Evolutionary conservation across 2,797 vertebrate species (phyloP), one percentile per base, ranked within the genome.

Genomic region (Urosaurus nigricauda): DNA sequence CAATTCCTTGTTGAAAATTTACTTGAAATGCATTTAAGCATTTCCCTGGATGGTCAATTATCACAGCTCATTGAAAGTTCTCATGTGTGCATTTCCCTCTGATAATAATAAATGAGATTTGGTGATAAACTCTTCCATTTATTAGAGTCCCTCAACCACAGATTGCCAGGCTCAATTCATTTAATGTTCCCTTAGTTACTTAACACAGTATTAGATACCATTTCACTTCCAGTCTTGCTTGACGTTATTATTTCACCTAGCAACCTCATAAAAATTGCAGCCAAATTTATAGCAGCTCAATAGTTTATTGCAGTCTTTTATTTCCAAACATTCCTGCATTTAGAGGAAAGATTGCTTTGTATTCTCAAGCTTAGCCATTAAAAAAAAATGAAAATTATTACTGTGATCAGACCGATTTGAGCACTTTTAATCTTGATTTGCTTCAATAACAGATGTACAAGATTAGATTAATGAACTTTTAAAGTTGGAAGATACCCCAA

Each of bases 21-120:
- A 75, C 78, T 91, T 83, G 86, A 89, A 92, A 88, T 60, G 58
- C 2, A 2, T 95, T 94, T 90, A 89, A 87, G 75, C 84, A 81
- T 93, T 91, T 95, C 88, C 91, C 92, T 89, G 56, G 73, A 79
- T 90, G 92, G 90, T 90, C 89, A 94, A 92, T 94, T 94, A 92
- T 80, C 83, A 80, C 86, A 86, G 91, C 91, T 94, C 86, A 88
- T 90, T 92, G 93, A 85, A 90, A 12, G 0, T 91, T 90, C 89
- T 95, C 90, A 86, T 74, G 80, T 92, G 85, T 89, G 65, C 88
- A 68, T 95, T 93, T 79, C 51, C 75, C 79, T 91, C 14, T 85
- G 85, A 92, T 87, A 85, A 71, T 43, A 90, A 84, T 89, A 93
- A 92, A 91, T 92, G 84, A 95, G 92, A 92, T 88, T 90, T 88